These are phyloP conservation scores for Glomeris marginata DNA, from an alignment of 2,888 invertebrate genomes.

Conservation along the genomic window DNA sequence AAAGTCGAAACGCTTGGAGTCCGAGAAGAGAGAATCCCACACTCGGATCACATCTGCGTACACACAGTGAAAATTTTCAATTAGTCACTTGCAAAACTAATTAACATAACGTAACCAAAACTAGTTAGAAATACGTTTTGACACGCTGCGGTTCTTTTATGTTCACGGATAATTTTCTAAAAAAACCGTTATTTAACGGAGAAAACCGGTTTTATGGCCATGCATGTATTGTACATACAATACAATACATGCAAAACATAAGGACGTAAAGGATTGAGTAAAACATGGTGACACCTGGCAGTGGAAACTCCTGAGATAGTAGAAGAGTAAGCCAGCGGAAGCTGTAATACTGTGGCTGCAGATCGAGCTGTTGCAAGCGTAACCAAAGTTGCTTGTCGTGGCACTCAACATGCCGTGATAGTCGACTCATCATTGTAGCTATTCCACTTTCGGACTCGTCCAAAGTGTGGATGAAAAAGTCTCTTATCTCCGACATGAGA, in stretches of 20 bases:
- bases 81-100: not conserved
- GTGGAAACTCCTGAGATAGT: slow-evolving; percentile 90
- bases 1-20: slow-evolving; percentile 74
- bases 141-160: too few relatives aligned
- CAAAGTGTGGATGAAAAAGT: slow-evolving; percentile 89
- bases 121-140: too few relatives aligned
- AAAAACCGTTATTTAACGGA: too few relatives aligned
- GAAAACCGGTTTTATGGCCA: not conserved
- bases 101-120: not conserved
- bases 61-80: slow-evolving; percentile 4
- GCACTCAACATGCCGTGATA: slow-evolving; percentile 57
- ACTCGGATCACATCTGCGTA: slow-evolving; percentile 72
- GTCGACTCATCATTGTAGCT: slow-evolving; percentile 69
- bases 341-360: slow-evolving; percentile 91
- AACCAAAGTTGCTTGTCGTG: slow-evolving; percentile 64
- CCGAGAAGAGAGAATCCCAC: slow-evolving; percentile 94
- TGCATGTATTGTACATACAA: not conserved
- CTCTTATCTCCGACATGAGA: slow-evolving; percentile 92
- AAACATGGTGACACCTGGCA: slow-evolving; percentile 42
- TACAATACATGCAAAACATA: too few relatives aligned
- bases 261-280: too few relatives aligned
- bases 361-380: slow-evolving; percentile 61
- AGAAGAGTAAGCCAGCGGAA: slow-evolving; percentile 94
- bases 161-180: too few relatives aligned
- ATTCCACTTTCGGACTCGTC: slow-evolving; percentile 88